Conservation (phyloP, 2,797 vertebrate genomes). For the Urosaurus nigricauda region DNA sequence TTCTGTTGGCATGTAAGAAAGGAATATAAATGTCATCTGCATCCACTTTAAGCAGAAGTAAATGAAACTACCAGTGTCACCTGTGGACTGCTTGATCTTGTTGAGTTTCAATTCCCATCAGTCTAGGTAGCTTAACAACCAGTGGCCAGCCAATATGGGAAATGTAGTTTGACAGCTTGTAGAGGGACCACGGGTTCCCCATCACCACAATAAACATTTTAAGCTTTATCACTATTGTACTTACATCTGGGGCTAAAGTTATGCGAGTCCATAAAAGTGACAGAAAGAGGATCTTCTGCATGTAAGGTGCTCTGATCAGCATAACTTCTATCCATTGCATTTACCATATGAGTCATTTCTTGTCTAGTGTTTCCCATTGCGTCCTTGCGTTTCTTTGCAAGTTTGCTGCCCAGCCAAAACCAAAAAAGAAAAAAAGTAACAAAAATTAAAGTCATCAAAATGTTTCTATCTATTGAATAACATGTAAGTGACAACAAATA, state of each 20-base stretch:
- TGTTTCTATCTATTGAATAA: constrained; percentile 52
- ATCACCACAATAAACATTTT: background rate
- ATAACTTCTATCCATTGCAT: constrained; percentile 97
- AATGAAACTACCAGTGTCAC: background rate
- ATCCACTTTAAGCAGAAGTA: constrained; percentile 12
- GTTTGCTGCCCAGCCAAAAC: constrained; percentile 89
- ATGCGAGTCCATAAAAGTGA: constrained; percentile 98
- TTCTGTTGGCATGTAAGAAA: background rate
- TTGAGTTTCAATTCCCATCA: background rate
- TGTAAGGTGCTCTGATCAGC: constrained; percentile 98
- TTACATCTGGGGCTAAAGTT: constrained; percentile 98
- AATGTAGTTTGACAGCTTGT: background rate
- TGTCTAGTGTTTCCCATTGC: constrained; percentile 94
- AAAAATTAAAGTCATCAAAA: constrained; percentile 17
- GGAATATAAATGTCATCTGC: background rate
- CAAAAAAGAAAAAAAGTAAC: constrained; percentile 47
- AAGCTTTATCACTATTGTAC: constrained; percentile 69
- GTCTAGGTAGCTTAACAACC: background rate
- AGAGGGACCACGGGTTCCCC: background rate
- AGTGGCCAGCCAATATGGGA: background rate
- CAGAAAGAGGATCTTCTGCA: constrained; percentile 94
- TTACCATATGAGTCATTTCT: constrained; percentile 99
- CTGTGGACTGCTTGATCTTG: background rate
- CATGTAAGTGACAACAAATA: background rate
- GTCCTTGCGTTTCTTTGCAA: constrained; percentile 98